Conservation (phyloP, 2,797 vertebrate genomes). For the Gastrophryne carolinensis region DNA sequence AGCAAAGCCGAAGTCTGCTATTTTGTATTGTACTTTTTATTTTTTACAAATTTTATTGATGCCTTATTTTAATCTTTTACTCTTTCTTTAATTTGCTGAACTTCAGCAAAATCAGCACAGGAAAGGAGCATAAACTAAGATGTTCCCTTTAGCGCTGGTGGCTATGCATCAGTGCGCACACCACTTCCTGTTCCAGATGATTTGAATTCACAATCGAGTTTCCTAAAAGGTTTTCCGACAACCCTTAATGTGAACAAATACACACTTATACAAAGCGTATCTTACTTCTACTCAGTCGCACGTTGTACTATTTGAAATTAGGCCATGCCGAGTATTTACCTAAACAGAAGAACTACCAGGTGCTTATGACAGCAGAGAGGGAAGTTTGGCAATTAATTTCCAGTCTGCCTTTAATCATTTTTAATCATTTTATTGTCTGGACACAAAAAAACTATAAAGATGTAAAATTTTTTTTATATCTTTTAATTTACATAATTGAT, state of each 20-base stretch:
- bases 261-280: constrained; percentile 4
- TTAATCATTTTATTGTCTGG: constrained; percentile 22
- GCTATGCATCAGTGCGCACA: constrained; percentile 4
- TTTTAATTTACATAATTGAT: constrained; percentile 1
- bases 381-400: constrained; percentile 28
- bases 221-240: constrained; percentile 28
- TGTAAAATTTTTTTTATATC: constrained; percentile 11
- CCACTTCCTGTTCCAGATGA: constrained; percentile 8
- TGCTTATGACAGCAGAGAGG: background rate
- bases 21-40: background rate
- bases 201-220: constrained; percentile 2
- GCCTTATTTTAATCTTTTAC: background rate
- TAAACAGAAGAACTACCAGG: constrained; percentile 28
- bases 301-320: constrained; percentile 17
- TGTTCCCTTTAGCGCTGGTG: background rate
- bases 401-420: constrained; percentile 27
- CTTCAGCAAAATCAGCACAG: constrained; percentile 32
- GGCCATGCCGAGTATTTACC: constrained; percentile 23
- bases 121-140: constrained; percentile 14
- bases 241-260: constrained; percentile 41
- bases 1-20: constrained; percentile 1
- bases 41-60: too few species aligned
- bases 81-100: constrained; percentile 23
- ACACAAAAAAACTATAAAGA: constrained; percentile 3
- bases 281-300: background rate